Base-by-base conservation (phyloP, 2,888 invertebrate species). In the Dinocampus coccinellae region DNA sequence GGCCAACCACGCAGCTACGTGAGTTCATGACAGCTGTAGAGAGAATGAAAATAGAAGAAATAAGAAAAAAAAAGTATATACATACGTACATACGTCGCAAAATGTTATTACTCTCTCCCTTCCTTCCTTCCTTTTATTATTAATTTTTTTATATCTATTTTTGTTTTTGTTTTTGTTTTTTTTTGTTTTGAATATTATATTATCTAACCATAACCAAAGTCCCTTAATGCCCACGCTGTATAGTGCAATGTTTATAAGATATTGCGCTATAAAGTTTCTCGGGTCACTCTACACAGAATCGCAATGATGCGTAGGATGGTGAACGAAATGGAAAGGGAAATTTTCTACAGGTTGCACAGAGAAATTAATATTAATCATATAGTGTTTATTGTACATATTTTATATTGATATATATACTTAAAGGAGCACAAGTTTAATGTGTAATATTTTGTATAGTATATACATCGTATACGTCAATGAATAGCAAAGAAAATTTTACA, bases 211-310 rank as follows among this genome's bases (percentile, higher is more conserved):
- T 33, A 76, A 79, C 80, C 77, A 80, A 47, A 47, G 16, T 47
- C 16, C 39, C 16, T 47, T 47, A 47, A 16, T 81, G 79, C 81
- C 63, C 78, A 77, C 78, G 75, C 71, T 60, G 22, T 73, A 29
- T 70, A 78, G 78, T 75, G 75, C 79, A 79, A 81, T 77, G 78
- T 81, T 80, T 82, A 74, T 79, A 79, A 81, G 77, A 78, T 81
- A 81, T 82, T 79, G 82, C 82, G 73, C 78, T 81, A 81, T 82
- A 81, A 82, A 82, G 77, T 79, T n/a, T 76, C 79, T 72, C 73
- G 77, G 80, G 80, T 64, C 70, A 52, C 63, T 58, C 36, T 61
- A 20, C 62, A n/a, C 61, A 66, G 72, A 53, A 68, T 74, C 72
- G 74, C 70, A 33, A 70, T 69, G 79, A 78, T 78, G 83, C 81